A percentile compares a stretch with the other conserved stretches of the same genome.
Conservation (phyloP, 2,797 vertebrate species). For the Pterois miles region DNA sequence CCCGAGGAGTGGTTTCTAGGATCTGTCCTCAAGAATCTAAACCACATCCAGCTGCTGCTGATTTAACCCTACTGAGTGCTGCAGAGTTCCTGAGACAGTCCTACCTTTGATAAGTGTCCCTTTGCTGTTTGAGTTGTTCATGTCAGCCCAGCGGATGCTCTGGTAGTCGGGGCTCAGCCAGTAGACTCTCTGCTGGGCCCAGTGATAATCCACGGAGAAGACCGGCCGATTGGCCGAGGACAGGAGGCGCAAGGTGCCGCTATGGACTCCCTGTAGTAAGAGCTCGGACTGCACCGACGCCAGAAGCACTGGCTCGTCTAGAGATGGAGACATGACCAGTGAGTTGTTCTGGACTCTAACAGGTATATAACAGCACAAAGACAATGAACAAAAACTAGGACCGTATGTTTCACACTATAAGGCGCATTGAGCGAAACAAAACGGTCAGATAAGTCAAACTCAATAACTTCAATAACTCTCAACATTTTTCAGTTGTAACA, state of each 20-base stretch:
- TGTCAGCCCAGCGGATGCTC: slow-evolving; percentile 89
- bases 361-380: neutral
- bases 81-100: neutral
- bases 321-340: slow-evolving; percentile 29
- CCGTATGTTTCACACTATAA: too few relatives aligned
- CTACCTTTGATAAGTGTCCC: slow-evolving; percentile 91
- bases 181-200: slow-evolving; percentile 84
- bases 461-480: too few relatives aligned
- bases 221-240: slow-evolving; percentile 78
- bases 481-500: too few relatives aligned
- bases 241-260: slow-evolving; percentile 79
- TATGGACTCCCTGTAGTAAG: slow-evolving; percentile 84
- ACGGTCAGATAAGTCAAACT: too few relatives aligned
- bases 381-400: neutral
- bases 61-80: too few relatives aligned
- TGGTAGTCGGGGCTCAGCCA: slow-evolving; percentile 90
- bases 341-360: neutral
- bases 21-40: too few relatives aligned
- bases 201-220: slow-evolving; percentile 91
- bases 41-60: too few relatives aligned
- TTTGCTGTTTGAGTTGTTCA: slow-evolving; percentile 71
- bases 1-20: too few relatives aligned
- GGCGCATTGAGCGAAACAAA: too few relatives aligned
- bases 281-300: slow-evolving; percentile 88
- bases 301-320: slow-evolving; percentile 87